phyloP scores from a whole-genome alignment of 1,140 invertebrate species.

The Cotesia typhae region DNA sequence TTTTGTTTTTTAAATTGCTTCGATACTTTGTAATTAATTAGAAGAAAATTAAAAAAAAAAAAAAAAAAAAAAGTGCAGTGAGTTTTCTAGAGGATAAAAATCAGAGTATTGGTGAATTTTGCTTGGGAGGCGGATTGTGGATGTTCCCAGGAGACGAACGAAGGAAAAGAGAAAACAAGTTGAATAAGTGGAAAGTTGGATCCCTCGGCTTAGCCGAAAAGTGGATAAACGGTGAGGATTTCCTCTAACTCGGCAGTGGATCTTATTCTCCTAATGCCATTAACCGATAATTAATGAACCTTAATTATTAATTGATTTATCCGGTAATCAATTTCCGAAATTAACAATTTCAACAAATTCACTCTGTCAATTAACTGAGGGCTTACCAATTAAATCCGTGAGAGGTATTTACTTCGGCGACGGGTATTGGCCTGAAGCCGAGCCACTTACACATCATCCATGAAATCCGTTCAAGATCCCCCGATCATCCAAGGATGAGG shows the following conservation, averaged over 20 bases:
- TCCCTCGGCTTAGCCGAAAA: conserved; percentile 32
- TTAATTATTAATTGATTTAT: conserved; percentile 42
- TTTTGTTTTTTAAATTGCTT: too few relatives aligned
- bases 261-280: conserved; percentile 28
- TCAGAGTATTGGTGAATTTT: too few relatives aligned
- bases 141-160: conserved; percentile 4
- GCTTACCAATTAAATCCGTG: neutral
- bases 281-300: conserved; percentile 36
- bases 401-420: neutral
- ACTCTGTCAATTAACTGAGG: conserved; percentile 32
- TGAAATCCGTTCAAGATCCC: conserved; percentile 30
- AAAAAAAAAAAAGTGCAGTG: too few relatives aligned
- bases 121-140: neutral
- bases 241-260: neutral
- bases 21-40: too few relatives aligned
- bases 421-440: neutral
- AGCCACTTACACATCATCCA: conserved; percentile 18
- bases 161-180: conserved; percentile 26
- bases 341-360: conserved; percentile 21
- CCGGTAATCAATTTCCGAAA: conserved; percentile 13
- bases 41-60: too few relatives aligned
- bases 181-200: conserved; percentile 4
- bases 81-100: neutral
- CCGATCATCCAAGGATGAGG: conserved; percentile 28
- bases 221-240: conserved; percentile 24